phyloP scores from a whole-genome alignment of 2,888 invertebrate species.

The Antitype chi region DNA sequence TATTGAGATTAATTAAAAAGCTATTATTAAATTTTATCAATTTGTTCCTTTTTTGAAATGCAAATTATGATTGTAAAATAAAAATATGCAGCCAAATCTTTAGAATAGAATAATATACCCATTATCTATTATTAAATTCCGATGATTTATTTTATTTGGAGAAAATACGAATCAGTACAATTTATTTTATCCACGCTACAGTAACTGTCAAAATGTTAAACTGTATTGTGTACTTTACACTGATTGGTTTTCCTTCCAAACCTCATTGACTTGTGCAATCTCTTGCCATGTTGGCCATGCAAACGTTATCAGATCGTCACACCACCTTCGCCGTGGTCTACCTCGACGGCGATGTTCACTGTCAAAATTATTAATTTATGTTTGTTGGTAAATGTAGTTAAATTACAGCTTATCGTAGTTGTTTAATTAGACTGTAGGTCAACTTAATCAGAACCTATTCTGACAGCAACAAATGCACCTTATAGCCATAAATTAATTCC shows the following conservation, averaged over 20 bases:
- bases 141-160: neutral
- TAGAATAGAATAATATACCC: no score
- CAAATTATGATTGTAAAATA: no score
- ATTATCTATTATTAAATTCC: neutral
- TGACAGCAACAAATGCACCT: neutral
- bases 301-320: no score
- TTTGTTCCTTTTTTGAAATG: no score
- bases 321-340: no score
- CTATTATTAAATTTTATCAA: no score
- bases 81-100: no score
- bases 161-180: neutral
- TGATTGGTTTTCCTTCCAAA: no score
- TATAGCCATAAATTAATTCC: slow-evolving; percentile 14
- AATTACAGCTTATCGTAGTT: neutral
- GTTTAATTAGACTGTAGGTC: neutral
- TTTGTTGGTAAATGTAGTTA: neutral
- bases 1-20: no score
- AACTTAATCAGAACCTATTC: neutral
- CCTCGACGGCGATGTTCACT: neutral
- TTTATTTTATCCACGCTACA: neutral
- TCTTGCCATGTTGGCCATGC: no score
- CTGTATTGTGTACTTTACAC: no score
- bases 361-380: neutral
- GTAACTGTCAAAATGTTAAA: neutral
- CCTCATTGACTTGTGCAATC: no score